Evolutionary conservation across 2,113 vertebrate genomes (phyloP), one percentile per base, ranked within the genome.

Genomic region (Nycticebus coucang): DNA sequence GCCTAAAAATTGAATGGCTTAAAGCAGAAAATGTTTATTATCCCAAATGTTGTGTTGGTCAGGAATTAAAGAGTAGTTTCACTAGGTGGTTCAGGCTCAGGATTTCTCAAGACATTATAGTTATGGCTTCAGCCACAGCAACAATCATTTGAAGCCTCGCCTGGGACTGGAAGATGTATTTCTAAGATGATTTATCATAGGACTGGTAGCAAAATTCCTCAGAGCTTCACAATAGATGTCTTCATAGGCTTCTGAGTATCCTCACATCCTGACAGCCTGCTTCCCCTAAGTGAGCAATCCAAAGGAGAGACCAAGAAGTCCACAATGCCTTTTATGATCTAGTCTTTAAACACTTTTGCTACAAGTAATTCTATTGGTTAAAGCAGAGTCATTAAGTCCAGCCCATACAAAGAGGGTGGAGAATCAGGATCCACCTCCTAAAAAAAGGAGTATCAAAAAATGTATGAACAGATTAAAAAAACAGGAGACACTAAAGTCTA

Each of bases 331-430:
- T 62, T 74, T 84, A 74, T n/a, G 37, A 55, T 50, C 14, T 62
- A 45, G 33, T 77, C 19, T n/a, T 37, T 78, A 88, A 86, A 78
- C 1, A 50, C 18, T 79, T 33, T 57, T 89, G 7, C 35, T 50
- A 66, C 10, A 89, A 62, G 57, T 82, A 89, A 72, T 64, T 87
- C 7, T 64, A 21, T 55, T 78, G 69, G 8, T 55, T 72, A 60
- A 15, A 89, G 95, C 17, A 24, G 30, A 89, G 28, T 68, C 5
- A 15, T 84, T 87, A 60, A 86, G 9, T n/a, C 10, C 41, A 78
- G 28, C 12, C 21, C 1, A 22, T 15, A 24, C 9, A 68, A 60
- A 83, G 10, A 6, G 4, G 1, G 0, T 75, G 7, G 18, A 0
- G 41, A 4, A 50, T 41, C 21, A 94, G 53, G 7, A 1, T 74